These are phyloP conservation scores for Microcebus lehilahytsara DNA, from an alignment of 2,113 vertebrate genomes.

Conservation along the genomic window DNA sequence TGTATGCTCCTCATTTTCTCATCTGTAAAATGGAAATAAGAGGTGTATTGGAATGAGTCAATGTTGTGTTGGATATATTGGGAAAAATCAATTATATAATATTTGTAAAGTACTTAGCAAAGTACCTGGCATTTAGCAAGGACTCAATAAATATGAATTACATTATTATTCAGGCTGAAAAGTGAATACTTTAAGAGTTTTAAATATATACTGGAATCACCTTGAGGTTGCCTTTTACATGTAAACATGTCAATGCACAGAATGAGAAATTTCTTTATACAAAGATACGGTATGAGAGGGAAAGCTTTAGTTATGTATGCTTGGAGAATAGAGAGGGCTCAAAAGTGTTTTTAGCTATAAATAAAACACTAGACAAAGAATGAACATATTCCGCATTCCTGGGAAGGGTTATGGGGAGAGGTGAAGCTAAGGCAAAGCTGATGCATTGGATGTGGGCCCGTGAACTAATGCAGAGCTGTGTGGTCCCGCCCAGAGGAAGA, in stretches of 20 bases:
- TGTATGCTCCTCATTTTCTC: neutral
- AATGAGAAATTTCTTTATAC: neutral
- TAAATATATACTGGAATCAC: neutral
- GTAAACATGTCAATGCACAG: neutral
- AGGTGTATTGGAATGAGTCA: neutral
- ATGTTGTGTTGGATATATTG: neutral
- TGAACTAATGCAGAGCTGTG: too few relatives aligned
- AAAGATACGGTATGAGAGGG: neutral
- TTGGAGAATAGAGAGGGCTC: neutral
- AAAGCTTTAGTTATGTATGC: neutral
- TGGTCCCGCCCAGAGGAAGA: too few relatives aligned
- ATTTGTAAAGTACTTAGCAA: neutral
- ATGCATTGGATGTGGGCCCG: fast-evolving
- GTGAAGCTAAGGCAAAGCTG: neutral
- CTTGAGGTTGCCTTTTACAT: neutral
- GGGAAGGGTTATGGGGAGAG: neutral
- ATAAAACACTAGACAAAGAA: neutral
- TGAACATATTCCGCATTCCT: neutral
- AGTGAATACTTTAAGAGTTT: neutral
- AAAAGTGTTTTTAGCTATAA: neutral
- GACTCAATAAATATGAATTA: neutral
- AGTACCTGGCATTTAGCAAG: neutral
- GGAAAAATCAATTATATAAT: neutral
- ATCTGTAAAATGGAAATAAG: slow-evolving; percentile 21
- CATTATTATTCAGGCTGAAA: neutral